Base-by-base conservation (phyloP, 2,888 invertebrate genomes). In the Megalurothrips usitatus region DNA sequence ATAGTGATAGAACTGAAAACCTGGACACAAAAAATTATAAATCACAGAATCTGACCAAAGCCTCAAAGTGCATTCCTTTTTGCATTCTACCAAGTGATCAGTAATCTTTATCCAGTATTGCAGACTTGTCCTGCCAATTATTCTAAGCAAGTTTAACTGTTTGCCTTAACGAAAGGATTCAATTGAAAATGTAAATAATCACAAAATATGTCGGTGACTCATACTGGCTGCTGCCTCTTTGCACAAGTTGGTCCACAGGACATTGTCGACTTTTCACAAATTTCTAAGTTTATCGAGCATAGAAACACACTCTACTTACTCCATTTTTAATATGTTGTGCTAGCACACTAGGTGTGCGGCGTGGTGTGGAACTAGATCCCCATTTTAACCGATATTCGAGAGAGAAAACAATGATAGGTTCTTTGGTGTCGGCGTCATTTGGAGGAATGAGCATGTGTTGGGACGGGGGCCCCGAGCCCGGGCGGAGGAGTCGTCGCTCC, bases 331-430 rank as follows among this genome's bases (percentile, higher is more conserved):
- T 75, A 26, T 2, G 68, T 23, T 75, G 68, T 75, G 23, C 68
- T 75, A 26, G 68, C 68, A 75, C 68, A 75, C 68, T 26, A 75
- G 23, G 68, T 75, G 68, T 75, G 68, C 68, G 68, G 68, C 68
- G 58, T 26, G 68, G 68, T 75, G 68, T 75, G 68, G 68, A 75
- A 26, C 68, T 75, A 75, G 68, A 23, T 75, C 68, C 68, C 68
- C 68, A 75, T 75, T 26, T 75, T 75, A 75, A 75, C 68, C 68
- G 68, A 75, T 26, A 75, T 75, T 75, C 6, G 68, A n/a, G 68
- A 26, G 68, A 23, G 26, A 75, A 26, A 75, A 75, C 26, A 75
- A 26, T 26, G 12, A 75, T 26, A 75, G 3, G 26, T 12, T 75
- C 23, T 75, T 23, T 10, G 9, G 10, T 26, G 68, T 75, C 68